Conservation (phyloP, 2,888 invertebrate species). For the Lobophora halterata region DNA sequence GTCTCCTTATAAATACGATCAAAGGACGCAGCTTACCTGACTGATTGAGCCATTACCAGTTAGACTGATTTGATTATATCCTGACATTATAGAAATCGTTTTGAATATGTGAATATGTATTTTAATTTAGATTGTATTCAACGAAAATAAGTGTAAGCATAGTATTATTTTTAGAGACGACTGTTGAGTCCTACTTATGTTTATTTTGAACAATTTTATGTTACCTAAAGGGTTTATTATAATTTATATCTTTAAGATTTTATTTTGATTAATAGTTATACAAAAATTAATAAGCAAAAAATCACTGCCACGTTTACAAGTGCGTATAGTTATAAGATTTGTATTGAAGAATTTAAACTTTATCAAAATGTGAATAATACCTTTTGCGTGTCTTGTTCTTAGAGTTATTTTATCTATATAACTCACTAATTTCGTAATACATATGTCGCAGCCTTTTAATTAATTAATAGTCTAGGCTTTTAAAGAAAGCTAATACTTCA, state of each 20-base stretch:
- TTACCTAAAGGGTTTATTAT: slow-evolving; percentile 21
- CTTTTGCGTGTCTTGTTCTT: too few species aligned
- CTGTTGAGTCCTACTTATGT: slow-evolving; percentile 1
- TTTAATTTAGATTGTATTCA: too few species aligned
- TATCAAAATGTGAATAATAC: too few species aligned
- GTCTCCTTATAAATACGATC: too few species aligned
- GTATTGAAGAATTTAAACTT: too few species aligned
- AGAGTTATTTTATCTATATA: too few species aligned
- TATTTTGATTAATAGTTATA: not conserved
- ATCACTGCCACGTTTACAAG: not conserved
- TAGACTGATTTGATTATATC: slow-evolving; percentile 25
- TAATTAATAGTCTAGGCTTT: too few species aligned
- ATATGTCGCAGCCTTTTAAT: too few species aligned
- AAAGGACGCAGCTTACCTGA: too few species aligned
- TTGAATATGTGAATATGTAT: slow-evolving; percentile 10
- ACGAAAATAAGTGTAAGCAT: slow-evolving; percentile 10
- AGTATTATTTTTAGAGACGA: not conserved
- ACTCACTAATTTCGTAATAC: too few species aligned
- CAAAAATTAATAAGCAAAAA: not conserved
- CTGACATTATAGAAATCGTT: slow-evolving; percentile 1
- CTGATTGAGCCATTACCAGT: slow-evolving; percentile 22
- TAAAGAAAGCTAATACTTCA: too few species aligned
- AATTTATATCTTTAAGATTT: slow-evolving; percentile 4
- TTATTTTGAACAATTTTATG: slow-evolving; percentile 26
- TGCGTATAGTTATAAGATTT: not conserved